These are phyloP conservation scores for Microtus montanus DNA, from an alignment of 2,113 vertebrate species.

Conservation along the genomic window DNA sequence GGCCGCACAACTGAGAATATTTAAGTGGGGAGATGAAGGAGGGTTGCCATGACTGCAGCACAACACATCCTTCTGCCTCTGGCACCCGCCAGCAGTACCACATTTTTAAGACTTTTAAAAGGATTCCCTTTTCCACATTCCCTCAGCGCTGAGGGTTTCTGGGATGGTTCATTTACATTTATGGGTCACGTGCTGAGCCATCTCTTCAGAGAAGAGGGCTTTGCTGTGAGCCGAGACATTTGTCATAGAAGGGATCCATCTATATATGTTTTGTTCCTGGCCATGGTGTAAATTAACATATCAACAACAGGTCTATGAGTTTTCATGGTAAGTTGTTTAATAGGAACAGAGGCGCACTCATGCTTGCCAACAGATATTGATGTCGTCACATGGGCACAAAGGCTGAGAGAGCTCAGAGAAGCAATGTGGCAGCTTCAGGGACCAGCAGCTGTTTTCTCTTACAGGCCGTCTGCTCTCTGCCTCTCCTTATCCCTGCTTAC, in stretches of 20 bases:
- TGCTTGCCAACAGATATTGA: neutral
- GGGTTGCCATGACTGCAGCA: neutral
- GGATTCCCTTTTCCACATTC: neutral
- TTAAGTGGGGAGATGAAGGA: neutral
- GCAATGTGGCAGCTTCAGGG: neutral
- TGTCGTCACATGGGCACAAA: neutral
- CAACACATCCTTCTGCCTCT: neutral
- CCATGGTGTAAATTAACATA: neutral
- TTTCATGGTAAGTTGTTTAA: neutral
- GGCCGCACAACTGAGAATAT: neutral
- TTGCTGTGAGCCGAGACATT: neutral
- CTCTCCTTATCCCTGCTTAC: neutral
- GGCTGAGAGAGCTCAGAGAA: neutral
- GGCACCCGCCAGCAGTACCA: neutral
- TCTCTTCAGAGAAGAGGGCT: no score
- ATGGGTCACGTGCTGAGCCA: neutral
- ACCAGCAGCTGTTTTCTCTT: neutral
- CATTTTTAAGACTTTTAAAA: neutral
- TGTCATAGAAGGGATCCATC: neutral
- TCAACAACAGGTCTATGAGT: neutral
- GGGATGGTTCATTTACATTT: neutral
- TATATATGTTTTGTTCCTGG: neutral
- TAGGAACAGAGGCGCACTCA: neutral
- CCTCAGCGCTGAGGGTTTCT: neutral
- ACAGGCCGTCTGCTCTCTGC: neutral